Evolutionary conservation across 1,140 invertebrate genomes (phyloP).

Genomic region (Lethrus apterus): DNA sequence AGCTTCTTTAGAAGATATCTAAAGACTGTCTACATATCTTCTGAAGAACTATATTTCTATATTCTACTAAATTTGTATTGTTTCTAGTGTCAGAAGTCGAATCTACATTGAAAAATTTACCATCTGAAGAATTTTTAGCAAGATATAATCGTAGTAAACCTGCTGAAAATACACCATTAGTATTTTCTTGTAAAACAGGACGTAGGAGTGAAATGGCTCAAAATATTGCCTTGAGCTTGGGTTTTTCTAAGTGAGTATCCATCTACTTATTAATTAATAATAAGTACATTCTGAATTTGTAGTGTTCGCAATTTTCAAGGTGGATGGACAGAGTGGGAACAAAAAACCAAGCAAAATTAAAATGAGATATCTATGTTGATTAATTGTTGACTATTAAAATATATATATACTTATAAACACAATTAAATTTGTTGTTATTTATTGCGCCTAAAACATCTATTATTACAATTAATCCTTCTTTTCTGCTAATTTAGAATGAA

Average conservation of each 20-base stretch:
- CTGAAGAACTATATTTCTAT: background rate
- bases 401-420: constrained; percentile 16
- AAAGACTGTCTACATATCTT: background rate
- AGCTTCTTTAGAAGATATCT: background rate
- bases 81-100: constrained; percentile 31
- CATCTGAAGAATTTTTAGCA: constrained; percentile 38
- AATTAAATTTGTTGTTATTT: no score
- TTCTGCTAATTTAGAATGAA: constrained; percentile 58
- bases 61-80: no score
- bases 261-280: constrained; percentile 3
- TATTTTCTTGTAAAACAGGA: constrained; percentile 43
- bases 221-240: constrained; percentile 37
- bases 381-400: constrained; percentile 10
- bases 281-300: constrained; percentile 17
- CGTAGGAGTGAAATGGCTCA: constrained; percentile 41
- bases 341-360: constrained; percentile 27
- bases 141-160: constrained; percentile 40
- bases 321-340: constrained; percentile 42
- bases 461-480: constrained; percentile 42
- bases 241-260: constrained; percentile 40
- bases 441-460: constrained; percentile 6
- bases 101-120: constrained; percentile 30
- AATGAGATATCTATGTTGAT: constrained; percentile 16
- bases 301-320: constrained; percentile 41
- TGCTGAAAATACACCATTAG: constrained; percentile 36